Evolutionary conservation across 2,797 vertebrate species (phyloP), one percentile per base, ranked within the genome.

Genomic region (Xenentodon cancila): DNA sequence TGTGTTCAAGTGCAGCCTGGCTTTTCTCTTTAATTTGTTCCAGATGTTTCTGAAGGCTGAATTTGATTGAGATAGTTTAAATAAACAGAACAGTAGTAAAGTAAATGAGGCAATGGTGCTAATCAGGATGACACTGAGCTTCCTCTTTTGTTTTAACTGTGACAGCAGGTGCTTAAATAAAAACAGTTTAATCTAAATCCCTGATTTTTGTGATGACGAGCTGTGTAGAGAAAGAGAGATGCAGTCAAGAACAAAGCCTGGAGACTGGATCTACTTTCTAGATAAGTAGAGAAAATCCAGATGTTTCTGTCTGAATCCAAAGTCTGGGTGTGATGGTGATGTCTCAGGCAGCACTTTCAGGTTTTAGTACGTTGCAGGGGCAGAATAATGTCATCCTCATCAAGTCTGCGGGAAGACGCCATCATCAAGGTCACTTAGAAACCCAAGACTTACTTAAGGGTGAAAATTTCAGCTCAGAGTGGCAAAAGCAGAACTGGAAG

Each of bases 21-120:
- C 48, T 7, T 71, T 30, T 27, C 59, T 22, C 12, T 64, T 27
- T 66, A 69, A 81, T 67, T 1, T 5, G 17, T 45, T 68, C 77
- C 88, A 91, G 75, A 85, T 88, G 86, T 81, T 82, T 73, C 11
- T 1, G 17, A 59, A 70, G 72, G 72, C 64, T 72, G 79, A 72
- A 49, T 78, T 78, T 79, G 40, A 81, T 71, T 69, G 55, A 49
- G 45, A 67, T 19, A 37, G 19, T 59, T 68, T 21, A 40, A 44
- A 73, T 75, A 52, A 71, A 66, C 74, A 75, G 50, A 45, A 66
- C 42, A 54, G 59, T 67, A 61, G 62, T 66, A 55, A 57, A 71
- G 16, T 18, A 21, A 73, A 77, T 32, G 22, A 84, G 40, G 30
- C 32, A 73, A 52, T 73, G 68, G 51, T 32, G 21, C 32, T 16